Base-by-base conservation (phyloP, 2,113 vertebrate genomes). In the Leucosticte australis region DNA sequence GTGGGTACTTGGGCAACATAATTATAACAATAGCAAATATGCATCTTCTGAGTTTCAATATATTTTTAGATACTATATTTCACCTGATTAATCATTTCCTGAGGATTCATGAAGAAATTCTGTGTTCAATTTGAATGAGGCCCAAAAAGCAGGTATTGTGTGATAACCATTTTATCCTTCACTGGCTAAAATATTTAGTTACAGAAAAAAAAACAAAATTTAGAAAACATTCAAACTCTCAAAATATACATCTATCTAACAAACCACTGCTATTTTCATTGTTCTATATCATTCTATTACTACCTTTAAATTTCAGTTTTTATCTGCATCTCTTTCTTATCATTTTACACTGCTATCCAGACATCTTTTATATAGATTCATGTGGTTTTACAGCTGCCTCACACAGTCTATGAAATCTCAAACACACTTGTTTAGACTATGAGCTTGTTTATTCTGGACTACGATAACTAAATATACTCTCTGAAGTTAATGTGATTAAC, bases 401-500 rank as follows among this genome's bases (percentile, higher is more conserved):
- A 63, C 33, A 53, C 24, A 74, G 75, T 33, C 68, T 83, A 82
- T 20, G 65, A 95, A 87, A 89, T 39, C n/a, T 85, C 91, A 87
- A 82, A 91, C 50, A 81, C 53, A 55, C 28, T 90, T 95, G 83
- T 95, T 97, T 94, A 95, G 93, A 92, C 88, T 95, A 86, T 50
- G 74, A 71, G 15, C 74, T 82, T 93, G 79, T 95, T 97, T 96
- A 82, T 95, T 94, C 95, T 95, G 81, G 86, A 89, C 77, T 85
- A 55, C 0, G 14, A 90, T 93, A 83, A 90, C 87, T 77, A 88
- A 95, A 94, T 76, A 95, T 44, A 52, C 39, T 84, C 90, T 87
- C 83, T 89, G 74, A 84, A 89, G 88, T 83, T 97, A 97, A 95
- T 94, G 73, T 94, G 93, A 97, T 97, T 97, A 96, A 88, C 69